phyloP scores from a whole-genome alignment of 2,888 invertebrate species.

The Melitaea athalia region DNA sequence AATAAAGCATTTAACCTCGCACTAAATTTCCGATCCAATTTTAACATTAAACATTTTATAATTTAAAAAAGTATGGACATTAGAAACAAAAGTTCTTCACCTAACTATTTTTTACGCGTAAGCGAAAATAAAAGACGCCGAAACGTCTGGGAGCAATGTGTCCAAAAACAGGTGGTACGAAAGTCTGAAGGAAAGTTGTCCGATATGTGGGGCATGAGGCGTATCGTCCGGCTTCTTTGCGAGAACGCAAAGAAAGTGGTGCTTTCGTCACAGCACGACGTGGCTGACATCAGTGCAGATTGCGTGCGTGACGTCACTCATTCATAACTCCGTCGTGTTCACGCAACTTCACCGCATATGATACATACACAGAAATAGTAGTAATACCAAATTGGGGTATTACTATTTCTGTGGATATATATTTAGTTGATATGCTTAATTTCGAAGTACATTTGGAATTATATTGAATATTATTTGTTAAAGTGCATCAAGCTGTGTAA shows the following conservation, averaged over 20 bases:
- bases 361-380: no score
- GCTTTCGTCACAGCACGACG: slow-evolving; percentile 48
- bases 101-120: background rate
- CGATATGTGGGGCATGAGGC: slow-evolving; percentile 75
- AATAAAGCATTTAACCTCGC: no score
- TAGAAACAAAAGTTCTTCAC: no score
- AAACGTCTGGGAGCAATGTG: slow-evolving; percentile 60
- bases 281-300: slow-evolving; percentile 43
- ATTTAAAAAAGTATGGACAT: no score
- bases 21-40: no score
- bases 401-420: no score
- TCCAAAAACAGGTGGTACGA: slow-evolving; percentile 71
- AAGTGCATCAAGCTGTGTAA: background rate
- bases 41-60: no score
- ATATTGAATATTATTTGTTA: background rate
- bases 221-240: slow-evolving; percentile 54
- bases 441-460: background rate
- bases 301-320: slow-evolving; percentile 49
- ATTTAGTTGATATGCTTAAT: slow-evolving; percentile 23
- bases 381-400: no score
- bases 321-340: slow-evolving; percentile 34
- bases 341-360: slow-evolving; percentile 21
- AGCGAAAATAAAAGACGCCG: slow-evolving; percentile 49
- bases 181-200: slow-evolving; percentile 81
- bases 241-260: slow-evolving; percentile 47